A percentile compares a stretch with the other conserved stretches of the same genome.
phyloP scores from a whole-genome alignment of 92 coral and sea anemone species.

The Porites evermanni region DNA sequence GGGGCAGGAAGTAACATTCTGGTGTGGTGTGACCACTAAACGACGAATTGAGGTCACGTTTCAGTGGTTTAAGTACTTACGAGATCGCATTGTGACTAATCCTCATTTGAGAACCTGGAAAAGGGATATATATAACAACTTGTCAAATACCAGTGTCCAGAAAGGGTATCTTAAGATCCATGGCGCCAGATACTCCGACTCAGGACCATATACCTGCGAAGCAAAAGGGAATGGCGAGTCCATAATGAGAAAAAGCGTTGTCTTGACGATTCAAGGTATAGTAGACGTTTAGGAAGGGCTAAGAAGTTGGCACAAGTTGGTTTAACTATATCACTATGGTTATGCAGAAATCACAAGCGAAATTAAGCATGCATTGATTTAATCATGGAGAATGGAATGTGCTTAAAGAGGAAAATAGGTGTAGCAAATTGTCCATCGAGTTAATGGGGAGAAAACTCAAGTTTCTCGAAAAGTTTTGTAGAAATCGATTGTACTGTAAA shows the following conservation, averaged over 20 bases:
- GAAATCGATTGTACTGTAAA: too few relatives aligned
- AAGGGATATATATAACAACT: constrained; percentile 1
- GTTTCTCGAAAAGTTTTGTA: too few relatives aligned
- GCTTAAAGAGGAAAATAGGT: too few relatives aligned
- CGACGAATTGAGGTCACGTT: constrained; percentile 68
- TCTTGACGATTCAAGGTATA: constrained; percentile 78
- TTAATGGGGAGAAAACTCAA: too few relatives aligned
- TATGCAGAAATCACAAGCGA: background rate
- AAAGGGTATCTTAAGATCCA: constrained; percentile 63
- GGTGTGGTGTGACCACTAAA: constrained; percentile 72
- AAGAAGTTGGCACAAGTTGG: background rate
- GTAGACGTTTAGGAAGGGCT: background rate
- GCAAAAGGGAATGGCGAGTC: constrained; percentile 18
- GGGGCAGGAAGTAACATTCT: constrained; percentile 62
- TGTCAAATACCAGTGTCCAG: constrained; percentile 35
- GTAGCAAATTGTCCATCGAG: too few relatives aligned
- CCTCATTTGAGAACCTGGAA: constrained; percentile 53
- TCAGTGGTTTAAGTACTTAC: constrained; percentile 64
- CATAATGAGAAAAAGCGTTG: constrained; percentile 35
- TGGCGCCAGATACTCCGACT: constrained; percentile 61
- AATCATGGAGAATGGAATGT: too few relatives aligned
- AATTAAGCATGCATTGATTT: too few relatives aligned
- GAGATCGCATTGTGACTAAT: constrained; percentile 37
- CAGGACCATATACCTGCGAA: constrained; percentile 71
- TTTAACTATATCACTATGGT: background rate